A percentile compares a stretch with the other conserved stretches of the same genome.
phyloP scores from a whole-genome alignment of 2,113 vertebrate genomes.

The Poecile atricapillus region DNA sequence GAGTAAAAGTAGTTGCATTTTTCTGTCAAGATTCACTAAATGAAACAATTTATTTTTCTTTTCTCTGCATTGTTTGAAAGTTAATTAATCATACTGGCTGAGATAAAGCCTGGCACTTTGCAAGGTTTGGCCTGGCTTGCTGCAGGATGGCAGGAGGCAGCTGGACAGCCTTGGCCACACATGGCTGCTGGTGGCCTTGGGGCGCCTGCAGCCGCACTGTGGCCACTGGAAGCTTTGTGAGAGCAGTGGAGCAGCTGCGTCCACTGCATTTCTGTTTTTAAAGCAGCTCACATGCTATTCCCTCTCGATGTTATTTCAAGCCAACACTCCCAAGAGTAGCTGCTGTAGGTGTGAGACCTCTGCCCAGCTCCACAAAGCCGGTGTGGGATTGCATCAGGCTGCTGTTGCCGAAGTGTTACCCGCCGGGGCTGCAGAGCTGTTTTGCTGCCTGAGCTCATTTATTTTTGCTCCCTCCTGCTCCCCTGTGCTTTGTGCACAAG shows the following conservation, averaged over 20 bases:
- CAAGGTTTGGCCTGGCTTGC: rapidly evolving
- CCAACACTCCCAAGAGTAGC: background rate
- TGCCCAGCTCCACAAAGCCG: background rate
- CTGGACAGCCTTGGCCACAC: background rate
- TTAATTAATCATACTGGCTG: background rate
- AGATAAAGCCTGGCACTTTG: background rate
- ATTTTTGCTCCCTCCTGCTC: slow-evolving; percentile 58
- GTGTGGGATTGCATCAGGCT: slow-evolving; percentile 62
- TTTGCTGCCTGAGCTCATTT: slow-evolving; percentile 62
- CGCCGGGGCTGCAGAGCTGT: background rate
- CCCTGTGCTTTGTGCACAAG: slow-evolving; percentile 9
- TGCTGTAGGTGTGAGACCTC: background rate
- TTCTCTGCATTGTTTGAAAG: background rate
- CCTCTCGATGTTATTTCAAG: slow-evolving; percentile 12
- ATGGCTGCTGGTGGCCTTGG: background rate
- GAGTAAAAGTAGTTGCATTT: background rate
- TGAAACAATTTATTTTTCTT: background rate
- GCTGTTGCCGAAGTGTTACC: slow-evolving; percentile 7
- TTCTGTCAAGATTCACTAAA: background rate
- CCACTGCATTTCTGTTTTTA: background rate
- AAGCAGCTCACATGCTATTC: background rate
- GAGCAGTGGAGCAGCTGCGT: rapidly evolving
- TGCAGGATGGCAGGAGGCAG: background rate
- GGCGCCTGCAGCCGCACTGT: rapidly evolving
- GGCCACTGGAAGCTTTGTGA: rapidly evolving